phyloP scores from a whole-genome alignment of 2,113 vertebrate genomes.

The Myotis yumanensis region DNA sequence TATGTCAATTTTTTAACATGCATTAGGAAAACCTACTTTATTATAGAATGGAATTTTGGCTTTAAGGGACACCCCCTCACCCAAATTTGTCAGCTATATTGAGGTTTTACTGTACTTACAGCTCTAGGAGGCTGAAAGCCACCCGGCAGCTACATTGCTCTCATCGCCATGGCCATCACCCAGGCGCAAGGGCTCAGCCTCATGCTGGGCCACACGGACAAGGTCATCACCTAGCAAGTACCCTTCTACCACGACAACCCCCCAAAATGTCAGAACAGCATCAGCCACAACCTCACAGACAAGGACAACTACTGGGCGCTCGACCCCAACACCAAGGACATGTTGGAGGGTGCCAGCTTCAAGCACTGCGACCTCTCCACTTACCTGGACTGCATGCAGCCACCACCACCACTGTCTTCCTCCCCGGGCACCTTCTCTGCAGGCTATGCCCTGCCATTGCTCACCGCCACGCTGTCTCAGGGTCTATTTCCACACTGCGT shows the following conservation, averaged over 20 bases:
- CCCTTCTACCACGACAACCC: constrained; percentile 95
- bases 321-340: constrained; percentile 94
- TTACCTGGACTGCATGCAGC: constrained; percentile 90
- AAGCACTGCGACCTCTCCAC: constrained; percentile 93
- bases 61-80: too few species aligned
- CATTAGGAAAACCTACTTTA: too few species aligned
- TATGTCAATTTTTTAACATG: too few species aligned
- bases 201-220: constrained; percentile 94
- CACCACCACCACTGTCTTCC: constrained; percentile 77
- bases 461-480: constrained; percentile 72
- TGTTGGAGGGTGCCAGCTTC: constrained; percentile 96
- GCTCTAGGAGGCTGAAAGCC: constrained; percentile 92
- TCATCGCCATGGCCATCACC: constrained; percentile 94
- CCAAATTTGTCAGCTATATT: too few species aligned
- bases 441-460: constrained; percentile 83
- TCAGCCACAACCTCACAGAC: constrained; percentile 94
- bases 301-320: constrained; percentile 96
- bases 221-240: constrained; percentile 95
- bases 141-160: constrained; percentile 94
- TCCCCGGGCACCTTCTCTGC: constrained; percentile 84
- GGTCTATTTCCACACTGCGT: constrained; percentile 87
- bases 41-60: too few species aligned
- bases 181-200: constrained; percentile 92
- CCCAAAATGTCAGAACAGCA: constrained; percentile 96
- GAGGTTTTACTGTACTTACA: background rate